Percentiles rank a stretch among this genome's conserved stretches.
phyloP scores from a whole-genome alignment of 2,113 vertebrate genomes.

The Tragelaphus strepsiceros region DNA sequence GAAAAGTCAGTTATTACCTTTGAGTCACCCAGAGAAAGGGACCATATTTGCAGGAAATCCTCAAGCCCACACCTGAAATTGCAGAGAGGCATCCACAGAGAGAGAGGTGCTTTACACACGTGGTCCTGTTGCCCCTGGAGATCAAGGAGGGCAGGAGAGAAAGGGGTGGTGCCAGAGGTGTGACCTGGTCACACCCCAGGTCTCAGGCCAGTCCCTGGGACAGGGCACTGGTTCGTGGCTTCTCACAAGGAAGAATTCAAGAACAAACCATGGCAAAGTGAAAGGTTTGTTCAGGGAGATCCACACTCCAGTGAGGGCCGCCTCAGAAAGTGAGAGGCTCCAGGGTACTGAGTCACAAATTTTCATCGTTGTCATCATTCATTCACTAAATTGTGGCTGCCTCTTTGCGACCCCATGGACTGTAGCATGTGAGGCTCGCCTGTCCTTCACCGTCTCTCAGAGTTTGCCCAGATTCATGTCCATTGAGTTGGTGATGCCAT shows the following conservation, averaged over 20 bases:
- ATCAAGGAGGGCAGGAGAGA: background rate
- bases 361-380: background rate
- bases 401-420: background rate
- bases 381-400: background rate
- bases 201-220: background rate
- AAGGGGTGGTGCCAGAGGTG: background rate
- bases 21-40: background rate
- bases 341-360: background rate
- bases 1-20: background rate
- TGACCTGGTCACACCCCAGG: background rate
- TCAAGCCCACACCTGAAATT: background rate
- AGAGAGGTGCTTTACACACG: background rate
- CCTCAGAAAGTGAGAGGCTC: background rate
- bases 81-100: too few species aligned
- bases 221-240: rapidly evolving
- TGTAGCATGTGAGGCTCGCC: background rate
- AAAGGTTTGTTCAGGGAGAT: background rate
- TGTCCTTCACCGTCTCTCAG: background rate
- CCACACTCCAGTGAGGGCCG: background rate
- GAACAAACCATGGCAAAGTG: background rate
- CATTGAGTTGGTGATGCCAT: background rate
- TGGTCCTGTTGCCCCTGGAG: background rate
- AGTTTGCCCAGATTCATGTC: background rate
- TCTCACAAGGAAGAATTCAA: background rate
- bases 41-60: background rate